These are phyloP conservation scores for Myripristis jacobus DNA, from an alignment of 2,797 vertebrate species.

Conservation along the genomic window DNA sequence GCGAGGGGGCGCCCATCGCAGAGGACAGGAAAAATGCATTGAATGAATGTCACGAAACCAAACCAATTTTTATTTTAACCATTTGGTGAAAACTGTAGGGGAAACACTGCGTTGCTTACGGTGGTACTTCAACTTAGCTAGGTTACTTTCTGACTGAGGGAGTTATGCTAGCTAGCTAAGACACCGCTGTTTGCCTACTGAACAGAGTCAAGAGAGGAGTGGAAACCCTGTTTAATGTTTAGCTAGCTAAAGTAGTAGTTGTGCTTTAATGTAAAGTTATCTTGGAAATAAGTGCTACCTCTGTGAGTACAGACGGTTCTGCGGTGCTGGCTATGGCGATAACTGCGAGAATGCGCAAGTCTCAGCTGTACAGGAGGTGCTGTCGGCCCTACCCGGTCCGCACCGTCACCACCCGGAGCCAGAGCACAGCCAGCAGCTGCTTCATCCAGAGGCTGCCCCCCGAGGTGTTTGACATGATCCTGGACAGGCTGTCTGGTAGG, in stretches of 20 bases:
- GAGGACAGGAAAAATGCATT: too few species aligned
- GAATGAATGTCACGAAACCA: too few species aligned
- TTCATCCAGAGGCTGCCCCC: constrained; percentile 69
- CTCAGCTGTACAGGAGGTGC: neutral
- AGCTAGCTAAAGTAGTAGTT: too few species aligned
- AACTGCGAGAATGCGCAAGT: constrained; percentile 10
- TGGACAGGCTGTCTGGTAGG: constrained; percentile 74
- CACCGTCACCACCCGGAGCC: constrained; percentile 65
- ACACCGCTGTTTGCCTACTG: too few species aligned
- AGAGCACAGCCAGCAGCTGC: constrained; percentile 1
- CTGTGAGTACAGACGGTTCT: neutral
- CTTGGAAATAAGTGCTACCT: neutral
- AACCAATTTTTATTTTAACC: too few species aligned
- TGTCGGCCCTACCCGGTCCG: constrained; percentile 13
- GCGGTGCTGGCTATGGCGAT: constrained; percentile 20
- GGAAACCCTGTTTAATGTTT: too few species aligned
- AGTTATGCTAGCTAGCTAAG: too few species aligned
- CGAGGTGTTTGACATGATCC: constrained; percentile 77
- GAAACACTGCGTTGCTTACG: neutral
- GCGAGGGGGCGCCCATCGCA: too few species aligned
- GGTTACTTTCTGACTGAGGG: neutral
- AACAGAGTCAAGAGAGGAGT: too few species aligned
- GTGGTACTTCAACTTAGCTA: neutral
- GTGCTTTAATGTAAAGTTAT: too few species aligned
- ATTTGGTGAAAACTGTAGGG: too few species aligned